Evolutionary conservation across 1,140 invertebrate species (phyloP).

Genomic region (Platyscapa corneri): DNA sequence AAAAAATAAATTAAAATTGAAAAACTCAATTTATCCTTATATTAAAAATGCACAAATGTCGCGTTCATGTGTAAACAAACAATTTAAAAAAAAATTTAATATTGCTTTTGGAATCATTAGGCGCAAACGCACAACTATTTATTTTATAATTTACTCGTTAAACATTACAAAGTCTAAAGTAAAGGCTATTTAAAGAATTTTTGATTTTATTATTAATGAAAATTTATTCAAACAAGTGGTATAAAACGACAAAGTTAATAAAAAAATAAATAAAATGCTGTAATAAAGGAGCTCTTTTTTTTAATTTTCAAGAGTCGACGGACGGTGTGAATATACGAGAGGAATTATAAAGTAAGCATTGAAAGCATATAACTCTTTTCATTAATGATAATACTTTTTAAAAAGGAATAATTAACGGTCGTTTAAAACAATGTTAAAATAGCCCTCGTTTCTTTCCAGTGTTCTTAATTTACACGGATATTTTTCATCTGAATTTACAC

Average conservation of each 20-base stretch:
- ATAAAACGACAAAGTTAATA: neutral
- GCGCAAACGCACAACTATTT: neutral
- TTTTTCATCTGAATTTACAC: too few species aligned
- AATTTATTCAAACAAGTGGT: neutral
- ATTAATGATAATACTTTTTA: neutral
- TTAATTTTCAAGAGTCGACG: neutral
- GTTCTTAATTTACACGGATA: too few species aligned
- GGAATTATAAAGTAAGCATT: neutral
- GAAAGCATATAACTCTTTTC: neutral
- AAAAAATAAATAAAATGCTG: neutral
- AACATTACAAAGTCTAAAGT: neutral
- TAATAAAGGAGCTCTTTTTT: neutral
- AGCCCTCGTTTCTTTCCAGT: too few species aligned
- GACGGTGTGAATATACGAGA: neutral
- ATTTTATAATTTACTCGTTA: neutral
- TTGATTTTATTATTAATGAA: neutral
- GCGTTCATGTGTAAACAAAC: too few species aligned
- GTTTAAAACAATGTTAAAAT: too few species aligned
- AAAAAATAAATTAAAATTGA: too few species aligned
- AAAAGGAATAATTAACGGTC: too few species aligned
- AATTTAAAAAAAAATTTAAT: too few species aligned
- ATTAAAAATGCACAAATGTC: too few species aligned
- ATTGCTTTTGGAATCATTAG: too few species aligned
- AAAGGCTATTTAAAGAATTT: neutral
- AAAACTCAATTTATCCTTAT: too few species aligned